Percentiles rank a stretch among this genome's conserved stretches.
Evolutionary conservation across 2,888 invertebrate species (phyloP).

Genomic region (Vannuccia rotundouncinata): DNA sequence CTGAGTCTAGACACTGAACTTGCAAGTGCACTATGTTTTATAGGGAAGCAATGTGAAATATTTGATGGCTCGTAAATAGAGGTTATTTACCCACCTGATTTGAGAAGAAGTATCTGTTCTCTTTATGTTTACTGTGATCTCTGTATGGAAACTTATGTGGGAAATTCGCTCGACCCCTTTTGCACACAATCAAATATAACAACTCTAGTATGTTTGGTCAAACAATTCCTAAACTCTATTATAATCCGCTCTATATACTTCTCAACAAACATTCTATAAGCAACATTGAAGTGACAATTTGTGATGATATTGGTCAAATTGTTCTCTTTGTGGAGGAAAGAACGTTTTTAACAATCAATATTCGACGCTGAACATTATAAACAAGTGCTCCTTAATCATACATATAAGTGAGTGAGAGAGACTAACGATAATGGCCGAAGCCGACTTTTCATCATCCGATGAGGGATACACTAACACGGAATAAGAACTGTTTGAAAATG

Average conservation of each 20-base stretch:
- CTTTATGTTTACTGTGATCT: slow-evolving; percentile 16
- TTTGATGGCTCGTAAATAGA: no score
- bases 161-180: not conserved
- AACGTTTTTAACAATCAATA: not conserved
- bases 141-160: not conserved
- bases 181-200: not conserved
- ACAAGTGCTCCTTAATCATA: not conserved
- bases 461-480: no score
- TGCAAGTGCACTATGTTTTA: no score
- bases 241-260: no score
- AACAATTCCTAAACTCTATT: not conserved
- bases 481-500: not conserved
- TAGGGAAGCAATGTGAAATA: no score
- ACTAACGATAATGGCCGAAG: not conserved
- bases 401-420: not conserved
- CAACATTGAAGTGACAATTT: not conserved
- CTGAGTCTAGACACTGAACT: no score
- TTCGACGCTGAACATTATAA: not conserved
- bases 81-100: no score
- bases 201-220: no score
- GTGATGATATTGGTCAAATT: not conserved
- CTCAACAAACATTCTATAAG: not conserved
- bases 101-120: no score
- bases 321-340: not conserved
- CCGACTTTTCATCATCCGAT: no score